Base-by-base conservation (phyloP, 2,888 invertebrate species). In the Corbicula japonica region DNA sequence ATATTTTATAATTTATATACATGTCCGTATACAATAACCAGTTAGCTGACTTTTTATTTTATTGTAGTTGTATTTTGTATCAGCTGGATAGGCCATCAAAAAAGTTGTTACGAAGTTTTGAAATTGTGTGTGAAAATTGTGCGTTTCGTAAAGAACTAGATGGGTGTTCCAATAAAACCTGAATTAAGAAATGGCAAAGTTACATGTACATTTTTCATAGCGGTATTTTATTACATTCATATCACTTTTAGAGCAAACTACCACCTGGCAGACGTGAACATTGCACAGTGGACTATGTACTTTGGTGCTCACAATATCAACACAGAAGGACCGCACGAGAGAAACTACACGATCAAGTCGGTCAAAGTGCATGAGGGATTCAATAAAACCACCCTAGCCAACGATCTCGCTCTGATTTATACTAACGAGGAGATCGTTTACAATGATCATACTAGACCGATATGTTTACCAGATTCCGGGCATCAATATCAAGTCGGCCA, bases 301-400 rank as follows among this genome's bases (percentile, higher is more conserved):
- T 30, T 62, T 10, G 72, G 72, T 21, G n/a, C 62, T 10, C 63
- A 72, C 30, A 72, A 54, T n/a, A 72, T 62, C 52, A 62, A 62
- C 32, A 54, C 72, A 52, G 54, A 10, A 3, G 63, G 34, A 2
- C 52, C 41, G n/a, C 41, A 52, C 44, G 72, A 63, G 62, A 50
- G 38, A 38, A 63, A 63, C 34, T 72, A 62, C 23, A 62, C 62
- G 2, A 63, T 63, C 30, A 54, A 41, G n/a, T 56, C 54, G 1
- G 62, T 63, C 6, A 46, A 30, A 8, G 41, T 72, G 28, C 62
- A 72, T 46, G 54, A 50, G 46, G 23, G 30, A 41, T 72, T 62
- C 52, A 35, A 72, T 30, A 26, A 21, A 4, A 54, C 12, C 18
- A 41, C 44, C 21, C 54, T 72, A 23, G 54, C 28, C 18, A 72